A percentile compares a stretch with the other conserved stretches of the same genome.
Conservation (phyloP, 2,113 vertebrate genomes). For the Mixornis gularis region DNA sequence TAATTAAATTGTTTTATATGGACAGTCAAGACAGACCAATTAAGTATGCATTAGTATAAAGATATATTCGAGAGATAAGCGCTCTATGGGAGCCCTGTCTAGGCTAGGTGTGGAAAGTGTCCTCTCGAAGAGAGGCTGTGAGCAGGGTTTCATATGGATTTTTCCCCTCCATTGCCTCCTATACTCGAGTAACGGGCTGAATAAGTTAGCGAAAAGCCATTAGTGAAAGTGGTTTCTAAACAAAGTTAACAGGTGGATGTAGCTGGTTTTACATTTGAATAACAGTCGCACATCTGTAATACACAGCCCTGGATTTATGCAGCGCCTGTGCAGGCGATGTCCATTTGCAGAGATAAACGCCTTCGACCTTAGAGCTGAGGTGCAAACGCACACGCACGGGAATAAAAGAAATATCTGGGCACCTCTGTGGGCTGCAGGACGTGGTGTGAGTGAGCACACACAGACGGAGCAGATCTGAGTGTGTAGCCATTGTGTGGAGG, state of each 20-base stretch:
- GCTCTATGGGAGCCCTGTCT: constrained; percentile 43
- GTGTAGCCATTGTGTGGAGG: not conserved
- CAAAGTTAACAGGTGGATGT: constrained; percentile 68
- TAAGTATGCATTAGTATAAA: constrained; percentile 79
- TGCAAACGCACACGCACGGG: not conserved
- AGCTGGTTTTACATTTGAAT: constrained; percentile 24
- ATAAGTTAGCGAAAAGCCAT: constrained; percentile 63
- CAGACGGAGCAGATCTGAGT: not conserved
- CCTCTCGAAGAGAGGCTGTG: constrained; percentile 15
- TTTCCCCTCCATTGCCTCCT: constrained; percentile 49
- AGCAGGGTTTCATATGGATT: constrained; percentile 53
- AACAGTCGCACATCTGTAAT: not conserved
- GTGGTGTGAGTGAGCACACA: not conserved
- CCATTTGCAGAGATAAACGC: not conserved
- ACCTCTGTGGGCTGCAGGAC: not conserved
- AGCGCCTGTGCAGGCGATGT: not conserved
- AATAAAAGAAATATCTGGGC: not conserved
- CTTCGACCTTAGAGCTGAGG: not conserved
- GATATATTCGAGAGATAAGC: constrained; percentile 73
- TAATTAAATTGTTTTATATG: constrained; percentile 83
- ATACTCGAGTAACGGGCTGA: constrained; percentile 41
- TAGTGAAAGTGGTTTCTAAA: constrained; percentile 62
- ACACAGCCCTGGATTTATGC: not conserved
- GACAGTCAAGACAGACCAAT: constrained; percentile 76
- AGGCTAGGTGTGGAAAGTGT: constrained; percentile 63